Evolutionary conservation across 1,140 invertebrate genomes (phyloP).

Genomic region (Scaptomyza hsui): DNA sequence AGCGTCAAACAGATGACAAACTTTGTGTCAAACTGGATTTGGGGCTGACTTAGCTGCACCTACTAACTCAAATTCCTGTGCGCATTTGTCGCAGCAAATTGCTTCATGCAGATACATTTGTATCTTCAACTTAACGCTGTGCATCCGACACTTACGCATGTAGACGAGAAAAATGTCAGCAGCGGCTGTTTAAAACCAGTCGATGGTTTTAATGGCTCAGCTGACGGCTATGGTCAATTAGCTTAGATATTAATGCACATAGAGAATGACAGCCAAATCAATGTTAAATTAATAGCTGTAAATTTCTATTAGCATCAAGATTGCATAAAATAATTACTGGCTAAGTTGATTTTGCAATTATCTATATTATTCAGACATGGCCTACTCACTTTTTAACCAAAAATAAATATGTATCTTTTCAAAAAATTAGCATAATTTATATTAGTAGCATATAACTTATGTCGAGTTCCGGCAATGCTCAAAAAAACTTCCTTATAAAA

Average conservation of each 20-base stretch:
- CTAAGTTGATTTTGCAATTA: neutral
- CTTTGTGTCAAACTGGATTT: slow-evolving; percentile 33
- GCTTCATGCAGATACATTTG: slow-evolving; percentile 34
- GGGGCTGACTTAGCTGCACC: slow-evolving; percentile 34
- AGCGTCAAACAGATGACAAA: slow-evolving; percentile 38
- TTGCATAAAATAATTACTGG: neutral
- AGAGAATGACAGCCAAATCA: slow-evolving; percentile 38
- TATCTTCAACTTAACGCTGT: slow-evolving; percentile 12
- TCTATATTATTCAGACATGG: neutral
- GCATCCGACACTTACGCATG: slow-evolving; percentile 21
- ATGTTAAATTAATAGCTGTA: slow-evolving; percentile 28
- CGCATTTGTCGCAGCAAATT: slow-evolving; percentile 39
- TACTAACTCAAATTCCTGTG: slow-evolving; percentile 30
- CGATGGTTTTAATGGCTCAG: slow-evolving; percentile 34
- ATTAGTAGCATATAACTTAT: slow-evolving; percentile 43
- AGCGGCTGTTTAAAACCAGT: slow-evolving; percentile 49
- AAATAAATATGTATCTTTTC: slow-evolving; percentile 3
- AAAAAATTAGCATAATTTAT: slow-evolving; percentile 59
- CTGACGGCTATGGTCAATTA: slow-evolving; percentile 70
- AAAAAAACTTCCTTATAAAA: slow-evolving; percentile 59
- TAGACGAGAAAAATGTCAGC: slow-evolving; percentile 25
- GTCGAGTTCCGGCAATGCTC: slow-evolving; percentile 55
- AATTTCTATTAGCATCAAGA: slow-evolving; percentile 13
- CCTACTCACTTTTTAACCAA: slow-evolving; percentile 25
- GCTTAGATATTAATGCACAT: slow-evolving; percentile 56